A percentile compares a stretch with the other conserved stretches of the same genome.
These are phyloP conservation scores for Pseudochirops cupreus DNA, from an alignment of 2,797 vertebrate genomes.

Conservation along the genomic window DNA sequence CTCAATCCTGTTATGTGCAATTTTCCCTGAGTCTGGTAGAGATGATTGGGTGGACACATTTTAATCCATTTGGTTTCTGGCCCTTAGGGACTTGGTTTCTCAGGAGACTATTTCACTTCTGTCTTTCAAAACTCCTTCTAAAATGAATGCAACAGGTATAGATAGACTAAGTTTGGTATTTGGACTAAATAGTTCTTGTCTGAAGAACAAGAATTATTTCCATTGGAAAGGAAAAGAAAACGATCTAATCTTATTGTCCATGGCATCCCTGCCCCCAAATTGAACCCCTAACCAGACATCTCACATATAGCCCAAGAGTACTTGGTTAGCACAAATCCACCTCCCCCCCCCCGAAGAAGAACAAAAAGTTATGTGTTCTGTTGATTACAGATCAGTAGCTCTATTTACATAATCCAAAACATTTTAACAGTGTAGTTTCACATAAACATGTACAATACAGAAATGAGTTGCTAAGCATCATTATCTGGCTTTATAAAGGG, in stretches of 20 bases:
- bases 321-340: constrained; percentile 1
- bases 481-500: constrained; percentile 3
- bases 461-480: neutral
- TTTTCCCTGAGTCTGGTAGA: neutral
- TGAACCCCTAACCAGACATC: constrained; percentile 12
- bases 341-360: neutral
- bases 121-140: neutral
- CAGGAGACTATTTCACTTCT: constrained; percentile 8
- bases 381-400: neutral
- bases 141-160: constrained; percentile 3
- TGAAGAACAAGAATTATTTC: constrained; percentile 19
- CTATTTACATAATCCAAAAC: neutral
- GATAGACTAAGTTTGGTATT: constrained; percentile 37
- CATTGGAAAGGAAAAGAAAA: constrained; percentile 20
- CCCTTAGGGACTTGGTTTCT: constrained; percentile 54
- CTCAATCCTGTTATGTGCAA: constrained; percentile 38
- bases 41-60: constrained; percentile 9
- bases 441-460: neutral
- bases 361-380: neutral
- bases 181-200: constrained; percentile 26
- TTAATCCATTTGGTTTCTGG: constrained; percentile 34
- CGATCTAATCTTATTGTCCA: neutral
- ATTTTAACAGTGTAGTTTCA: neutral
- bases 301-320: constrained; percentile 29
- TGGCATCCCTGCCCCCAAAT: neutral